Percentiles rank a stretch among this genome's conserved stretches.
phyloP scores from a whole-genome alignment of 2,797 vertebrate species.

The Molossus molossus region DNA sequence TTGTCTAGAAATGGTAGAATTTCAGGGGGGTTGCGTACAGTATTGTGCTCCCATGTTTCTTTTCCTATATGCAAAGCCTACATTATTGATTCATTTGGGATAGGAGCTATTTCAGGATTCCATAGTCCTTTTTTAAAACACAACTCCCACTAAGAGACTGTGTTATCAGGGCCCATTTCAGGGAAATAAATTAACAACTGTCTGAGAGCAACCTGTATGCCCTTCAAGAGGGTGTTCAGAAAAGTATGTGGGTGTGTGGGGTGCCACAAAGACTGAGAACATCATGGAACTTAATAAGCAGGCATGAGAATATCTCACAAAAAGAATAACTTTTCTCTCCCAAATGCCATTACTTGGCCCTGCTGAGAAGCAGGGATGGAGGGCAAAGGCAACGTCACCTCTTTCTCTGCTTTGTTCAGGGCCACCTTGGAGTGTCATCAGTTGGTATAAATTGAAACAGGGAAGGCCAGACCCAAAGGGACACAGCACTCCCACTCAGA shows the following conservation, averaged over 20 bases:
- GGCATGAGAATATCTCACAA: not conserved
- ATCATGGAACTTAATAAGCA: not conserved
- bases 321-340: not conserved
- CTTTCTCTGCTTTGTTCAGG: not conserved
- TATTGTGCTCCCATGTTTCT: not conserved
- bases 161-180: conserved; percentile 2
- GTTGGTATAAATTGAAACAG: not conserved
- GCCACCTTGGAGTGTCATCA: not conserved
- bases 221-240: not conserved
- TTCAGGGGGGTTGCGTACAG: not conserved
- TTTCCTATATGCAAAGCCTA: not conserved
- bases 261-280: not conserved
- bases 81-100: conserved; percentile 9
- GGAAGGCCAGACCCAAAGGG: not conserved
- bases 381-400: not conserved
- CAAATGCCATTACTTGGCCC: not conserved
- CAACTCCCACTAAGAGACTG: not conserved
- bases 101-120: not conserved
- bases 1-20: conserved; percentile 16
- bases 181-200: not conserved
- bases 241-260: not conserved
- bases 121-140: not conserved
- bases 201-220: not conserved
- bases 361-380: not conserved
- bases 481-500: not conserved